phyloP scores from a whole-genome alignment of 1,140 invertebrate species.

The Drosophila sucinea region DNA sequence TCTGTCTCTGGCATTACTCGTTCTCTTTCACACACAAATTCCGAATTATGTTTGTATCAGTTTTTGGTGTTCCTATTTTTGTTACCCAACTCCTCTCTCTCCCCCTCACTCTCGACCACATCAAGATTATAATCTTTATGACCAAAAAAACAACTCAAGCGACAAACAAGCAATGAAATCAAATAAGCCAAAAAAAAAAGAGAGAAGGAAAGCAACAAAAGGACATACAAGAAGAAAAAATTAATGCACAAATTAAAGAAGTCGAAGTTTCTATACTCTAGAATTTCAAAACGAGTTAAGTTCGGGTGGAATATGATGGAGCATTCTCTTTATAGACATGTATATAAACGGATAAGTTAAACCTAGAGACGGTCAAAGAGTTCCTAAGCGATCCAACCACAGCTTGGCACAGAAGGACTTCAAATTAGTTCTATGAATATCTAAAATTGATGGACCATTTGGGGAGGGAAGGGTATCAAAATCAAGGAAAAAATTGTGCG shows the following conservation, averaged over 20 bases:
- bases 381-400: no score
- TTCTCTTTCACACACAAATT: constrained; percentile 11
- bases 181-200: constrained; percentile 42
- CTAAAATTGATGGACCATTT: neutral
- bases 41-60: constrained; percentile 18
- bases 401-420: no score
- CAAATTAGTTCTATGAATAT: no score
- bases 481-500: constrained; percentile 43
- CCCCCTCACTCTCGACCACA: constrained; percentile 31
- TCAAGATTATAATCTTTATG: constrained; percentile 63
- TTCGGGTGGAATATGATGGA: no score
- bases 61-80: constrained; percentile 38
- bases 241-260: neutral
- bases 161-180: constrained; percentile 50
- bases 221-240: neutral
- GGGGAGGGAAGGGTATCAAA: neutral
- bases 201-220: neutral
- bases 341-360: no score
- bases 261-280: neutral
- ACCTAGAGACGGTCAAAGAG: no score
- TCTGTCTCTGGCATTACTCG: constrained; percentile 12
- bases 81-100: constrained; percentile 25
- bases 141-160: constrained; percentile 24
- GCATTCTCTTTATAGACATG: no score
- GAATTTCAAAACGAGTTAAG: no score